Conservation (phyloP, 2,888 invertebrate genomes). For the Dilophus febrilis region DNA sequence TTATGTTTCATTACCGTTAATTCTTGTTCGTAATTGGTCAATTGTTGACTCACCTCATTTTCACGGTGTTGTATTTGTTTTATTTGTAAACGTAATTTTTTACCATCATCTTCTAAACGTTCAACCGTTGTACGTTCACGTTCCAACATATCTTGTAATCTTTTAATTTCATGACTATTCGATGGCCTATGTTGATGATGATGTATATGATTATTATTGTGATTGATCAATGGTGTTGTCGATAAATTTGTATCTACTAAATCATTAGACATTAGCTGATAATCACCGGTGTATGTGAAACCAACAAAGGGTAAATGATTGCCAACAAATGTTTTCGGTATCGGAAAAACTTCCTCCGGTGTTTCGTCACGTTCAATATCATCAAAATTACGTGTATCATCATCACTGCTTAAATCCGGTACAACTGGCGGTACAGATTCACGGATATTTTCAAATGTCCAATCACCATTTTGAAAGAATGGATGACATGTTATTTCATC, state of each 20-base stretch:
- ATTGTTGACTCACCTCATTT: slow-evolving; percentile 57
- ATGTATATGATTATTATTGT: slow-evolving; percentile 15
- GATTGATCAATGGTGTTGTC: slow-evolving; percentile 4
- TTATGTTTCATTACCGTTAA: slow-evolving; percentile 73
- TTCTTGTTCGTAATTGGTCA: slow-evolving; percentile 70
- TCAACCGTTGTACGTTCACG: slow-evolving; percentile 55
- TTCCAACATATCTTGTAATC: slow-evolving; percentile 57
- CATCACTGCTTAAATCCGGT: slow-evolving; percentile 87
- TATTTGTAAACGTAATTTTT: slow-evolving; percentile 53
- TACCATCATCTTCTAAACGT: slow-evolving; percentile 58
- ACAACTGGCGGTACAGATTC: slow-evolving; percentile 93
- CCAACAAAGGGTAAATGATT: slow-evolving; percentile 98
- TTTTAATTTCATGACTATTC: slow-evolving; percentile 44
- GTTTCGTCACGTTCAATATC: slow-evolving; percentile 90
- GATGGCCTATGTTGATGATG: slow-evolving; percentile 28
- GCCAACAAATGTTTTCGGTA: slow-evolving; percentile 94
- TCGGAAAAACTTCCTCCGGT: slow-evolving; percentile 84
- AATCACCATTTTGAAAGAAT: slow-evolving; percentile 93
- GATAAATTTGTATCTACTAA: slow-evolving; percentile 39
- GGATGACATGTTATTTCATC: slow-evolving; percentile 88
- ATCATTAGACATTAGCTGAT: slow-evolving; percentile 53
- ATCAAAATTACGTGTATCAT: slow-evolving; percentile 97
- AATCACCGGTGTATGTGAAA: slow-evolving; percentile 93
- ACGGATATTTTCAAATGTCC: slow-evolving; percentile 92
- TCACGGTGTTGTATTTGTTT: slow-evolving; percentile 64